Conservation (phyloP, 1,140 invertebrate species). For the Chymomyza costata region DNA sequence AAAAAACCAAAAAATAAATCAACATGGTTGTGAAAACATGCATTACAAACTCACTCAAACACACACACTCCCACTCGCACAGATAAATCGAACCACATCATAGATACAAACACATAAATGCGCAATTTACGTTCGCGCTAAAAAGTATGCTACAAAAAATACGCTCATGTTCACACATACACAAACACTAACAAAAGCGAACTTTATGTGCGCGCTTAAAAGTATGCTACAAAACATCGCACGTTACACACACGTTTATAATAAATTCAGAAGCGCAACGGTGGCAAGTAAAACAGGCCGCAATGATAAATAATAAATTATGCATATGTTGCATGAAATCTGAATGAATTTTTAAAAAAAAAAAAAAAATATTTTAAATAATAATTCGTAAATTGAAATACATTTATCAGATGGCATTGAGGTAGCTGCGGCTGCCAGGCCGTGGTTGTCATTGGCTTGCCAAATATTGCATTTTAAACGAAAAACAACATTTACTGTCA, state of each 20-base stretch:
- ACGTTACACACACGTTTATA: slow-evolving; percentile 21
- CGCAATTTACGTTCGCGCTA: slow-evolving; percentile 11
- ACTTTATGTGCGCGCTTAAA: slow-evolving; percentile 27
- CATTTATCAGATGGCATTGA: slow-evolving; percentile 17
- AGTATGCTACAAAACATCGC: slow-evolving; percentile 53
- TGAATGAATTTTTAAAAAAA: slow-evolving; percentile 18
- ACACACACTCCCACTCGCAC: slow-evolving; percentile 5
- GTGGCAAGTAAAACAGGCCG: neutral
- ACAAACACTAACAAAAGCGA: slow-evolving; percentile 6
- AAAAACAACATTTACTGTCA: too few species aligned
- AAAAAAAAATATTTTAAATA: slow-evolving; percentile 29
- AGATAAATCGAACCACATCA: slow-evolving; percentile 12
- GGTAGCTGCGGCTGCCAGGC: neutral
- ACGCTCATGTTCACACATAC: too few species aligned
- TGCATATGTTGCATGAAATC: slow-evolving; percentile 55
- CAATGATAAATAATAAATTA: slow-evolving; percentile 39
- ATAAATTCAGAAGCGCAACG: slow-evolving; percentile 11
- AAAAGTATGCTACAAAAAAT: slow-evolving; percentile 55
- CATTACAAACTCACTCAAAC: neutral
- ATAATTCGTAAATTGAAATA: slow-evolving; percentile 48
- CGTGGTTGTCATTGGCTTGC: slow-evolving; percentile 10
- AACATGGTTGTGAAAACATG: slow-evolving; percentile 63
- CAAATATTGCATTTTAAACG: slow-evolving; percentile 3
- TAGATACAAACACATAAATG: slow-evolving; percentile 8
- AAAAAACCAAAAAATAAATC: too few species aligned